These are phyloP conservation scores for Pogoniulus pusillus DNA, from an alignment of 2,797 vertebrate genomes.

Conservation along the genomic window DNA sequence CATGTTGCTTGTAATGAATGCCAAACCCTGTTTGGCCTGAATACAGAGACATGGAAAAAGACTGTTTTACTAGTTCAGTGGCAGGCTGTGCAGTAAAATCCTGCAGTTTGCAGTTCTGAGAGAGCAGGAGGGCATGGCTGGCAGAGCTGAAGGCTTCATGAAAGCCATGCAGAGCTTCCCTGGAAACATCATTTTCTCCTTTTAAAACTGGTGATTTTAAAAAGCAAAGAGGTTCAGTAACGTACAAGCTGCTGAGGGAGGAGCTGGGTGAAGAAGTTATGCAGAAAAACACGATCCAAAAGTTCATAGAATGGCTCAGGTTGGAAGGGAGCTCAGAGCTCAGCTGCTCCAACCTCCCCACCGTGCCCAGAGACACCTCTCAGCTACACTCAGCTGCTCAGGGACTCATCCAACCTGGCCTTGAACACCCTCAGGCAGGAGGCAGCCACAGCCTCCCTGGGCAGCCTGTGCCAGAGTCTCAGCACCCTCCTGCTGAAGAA, in stretches of 20 bases:
- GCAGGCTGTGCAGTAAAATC: background rate
- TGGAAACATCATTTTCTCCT: background rate
- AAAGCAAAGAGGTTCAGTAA: background rate
- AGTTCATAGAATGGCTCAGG: background rate
- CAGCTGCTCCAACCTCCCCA: too few species aligned
- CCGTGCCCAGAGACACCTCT: too few species aligned
- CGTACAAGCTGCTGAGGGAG: background rate
- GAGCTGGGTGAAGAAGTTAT: background rate
- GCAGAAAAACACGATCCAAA: background rate
- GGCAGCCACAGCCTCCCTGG: too few species aligned
- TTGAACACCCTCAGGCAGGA: too few species aligned
- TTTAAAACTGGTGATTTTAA: background rate
- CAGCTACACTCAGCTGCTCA: too few species aligned
- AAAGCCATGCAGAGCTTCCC: background rate
- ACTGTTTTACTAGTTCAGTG: background rate
- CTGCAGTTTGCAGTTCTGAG: background rate
- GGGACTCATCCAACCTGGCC: too few species aligned
- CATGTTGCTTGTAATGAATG: slow-evolving; percentile 30
- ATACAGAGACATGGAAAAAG: background rate
- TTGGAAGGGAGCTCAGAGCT: too few species aligned
- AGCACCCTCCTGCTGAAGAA: too few species aligned
- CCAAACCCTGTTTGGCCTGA: background rate
- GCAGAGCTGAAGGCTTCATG: background rate
- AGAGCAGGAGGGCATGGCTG: background rate
- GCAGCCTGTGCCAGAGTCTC: too few species aligned